phyloP scores from a whole-genome alignment of 1,140 invertebrate genomes.

The Hermatobates lingyangjiaoensis region DNA sequence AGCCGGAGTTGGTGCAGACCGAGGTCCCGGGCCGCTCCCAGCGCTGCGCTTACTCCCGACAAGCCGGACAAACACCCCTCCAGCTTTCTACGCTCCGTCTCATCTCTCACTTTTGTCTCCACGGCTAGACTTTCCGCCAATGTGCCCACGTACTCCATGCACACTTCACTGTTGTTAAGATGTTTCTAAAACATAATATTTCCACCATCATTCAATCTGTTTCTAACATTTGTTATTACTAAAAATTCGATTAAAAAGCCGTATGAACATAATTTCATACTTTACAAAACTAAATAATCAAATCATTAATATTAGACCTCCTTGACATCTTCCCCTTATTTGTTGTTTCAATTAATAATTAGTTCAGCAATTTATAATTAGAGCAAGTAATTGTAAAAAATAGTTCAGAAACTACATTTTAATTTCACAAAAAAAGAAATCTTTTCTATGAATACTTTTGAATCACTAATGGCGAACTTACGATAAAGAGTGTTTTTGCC shows the following conservation, averaged over 20 bases:
- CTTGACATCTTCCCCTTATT: too few relatives aligned
- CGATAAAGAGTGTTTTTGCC: conserved; percentile 49
- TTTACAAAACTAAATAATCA: too few relatives aligned
- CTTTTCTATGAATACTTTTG: conserved; percentile 4
- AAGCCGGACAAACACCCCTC: conserved; percentile 59
- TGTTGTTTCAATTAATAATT: too few relatives aligned
- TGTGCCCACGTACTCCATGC: conserved; percentile 74
- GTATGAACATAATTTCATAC: too few relatives aligned
- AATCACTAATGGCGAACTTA: too few relatives aligned
- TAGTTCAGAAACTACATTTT: neutral
- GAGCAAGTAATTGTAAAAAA: too few relatives aligned
- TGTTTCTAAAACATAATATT: conserved; percentile 38
- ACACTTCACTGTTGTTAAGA: conserved; percentile 82
- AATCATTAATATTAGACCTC: too few relatives aligned
- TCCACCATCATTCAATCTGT: too few relatives aligned
- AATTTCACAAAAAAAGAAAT: neutral
- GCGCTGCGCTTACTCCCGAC: conserved; percentile 45
- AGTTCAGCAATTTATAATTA: too few relatives aligned
- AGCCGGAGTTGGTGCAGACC: conserved; percentile 66
- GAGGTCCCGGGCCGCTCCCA: conserved; percentile 63
- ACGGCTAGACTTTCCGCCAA: conserved; percentile 48
- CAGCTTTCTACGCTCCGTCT: conserved; percentile 46
- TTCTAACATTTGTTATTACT: too few relatives aligned
- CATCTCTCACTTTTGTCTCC: conserved; percentile 43
- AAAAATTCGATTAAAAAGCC: too few relatives aligned